phyloP scores from a whole-genome alignment of 2,113 vertebrate genomes.

The Hipposideros armiger region DNA sequence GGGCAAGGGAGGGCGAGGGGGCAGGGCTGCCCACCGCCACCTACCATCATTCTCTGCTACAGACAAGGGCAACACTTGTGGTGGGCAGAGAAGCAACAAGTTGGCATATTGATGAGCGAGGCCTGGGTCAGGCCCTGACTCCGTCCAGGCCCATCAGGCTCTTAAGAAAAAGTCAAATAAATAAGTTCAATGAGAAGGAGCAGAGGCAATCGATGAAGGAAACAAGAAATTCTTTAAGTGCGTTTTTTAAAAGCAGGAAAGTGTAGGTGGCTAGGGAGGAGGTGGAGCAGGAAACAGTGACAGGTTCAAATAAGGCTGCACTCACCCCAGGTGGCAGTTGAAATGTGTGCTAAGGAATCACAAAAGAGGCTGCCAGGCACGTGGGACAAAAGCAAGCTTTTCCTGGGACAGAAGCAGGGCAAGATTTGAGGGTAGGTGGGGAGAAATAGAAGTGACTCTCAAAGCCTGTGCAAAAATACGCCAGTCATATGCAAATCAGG shows the following conservation, averaged over 20 bases:
- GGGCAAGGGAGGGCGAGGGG: background rate
- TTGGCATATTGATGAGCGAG: background rate
- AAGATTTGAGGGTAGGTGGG: background rate
- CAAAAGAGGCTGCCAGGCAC: background rate
- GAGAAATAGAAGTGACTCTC: background rate
- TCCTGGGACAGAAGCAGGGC: no score
- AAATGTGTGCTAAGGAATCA: background rate
- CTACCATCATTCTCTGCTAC: background rate
- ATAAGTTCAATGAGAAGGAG: background rate
- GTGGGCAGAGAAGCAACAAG: background rate
- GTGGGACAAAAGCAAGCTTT: background rate
- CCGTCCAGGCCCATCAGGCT: background rate
- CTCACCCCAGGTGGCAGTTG: background rate
- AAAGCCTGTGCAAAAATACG: background rate
- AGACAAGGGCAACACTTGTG: fast-evolving
- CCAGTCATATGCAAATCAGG: background rate
- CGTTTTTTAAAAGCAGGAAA: slow-evolving; percentile 7
- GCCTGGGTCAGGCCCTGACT: background rate
- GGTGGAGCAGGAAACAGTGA: background rate
- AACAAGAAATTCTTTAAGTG: background rate
- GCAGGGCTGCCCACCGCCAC: background rate
- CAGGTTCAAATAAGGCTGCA: slow-evolving; percentile 57
- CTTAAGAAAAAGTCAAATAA: background rate
- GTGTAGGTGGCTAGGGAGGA: background rate
- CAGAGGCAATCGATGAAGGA: background rate